Evolutionary conservation across 2,888 invertebrate species (phyloP).

Genomic region (Lampropteryx suffumata): DNA sequence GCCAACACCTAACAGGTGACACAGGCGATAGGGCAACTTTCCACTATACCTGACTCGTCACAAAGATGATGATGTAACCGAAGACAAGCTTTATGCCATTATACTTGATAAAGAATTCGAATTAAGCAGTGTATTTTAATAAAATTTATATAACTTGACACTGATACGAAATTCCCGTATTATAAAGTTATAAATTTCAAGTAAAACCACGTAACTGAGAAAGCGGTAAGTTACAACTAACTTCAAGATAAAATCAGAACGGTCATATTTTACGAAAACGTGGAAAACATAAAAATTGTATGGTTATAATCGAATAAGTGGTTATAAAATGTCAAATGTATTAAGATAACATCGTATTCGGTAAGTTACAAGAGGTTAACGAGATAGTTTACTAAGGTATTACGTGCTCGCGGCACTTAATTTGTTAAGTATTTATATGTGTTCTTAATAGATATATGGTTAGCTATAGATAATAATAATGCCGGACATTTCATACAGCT

Average conservation of each 20-base stretch:
- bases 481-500: too few species aligned
- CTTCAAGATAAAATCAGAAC: conserved; percentile 28
- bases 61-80: not conserved
- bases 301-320: conserved; percentile 18
- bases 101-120: too few species aligned
- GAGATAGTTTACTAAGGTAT: too few species aligned
- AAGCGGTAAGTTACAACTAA: conserved; percentile 36
- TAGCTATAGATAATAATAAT: too few species aligned
- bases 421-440: too few species aligned
- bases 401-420: too few species aligned
- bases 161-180: conserved; percentile 23
- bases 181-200: conserved; percentile 41
- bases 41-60: conserved; percentile 1
- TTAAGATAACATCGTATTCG: conserved; percentile 9
- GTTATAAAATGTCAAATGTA: conserved; percentile 19
- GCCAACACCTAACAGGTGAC: conserved; percentile 11
- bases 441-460: too few species aligned
- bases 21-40: conserved; percentile 16
- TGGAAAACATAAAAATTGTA: conserved; percentile 31
- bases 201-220: conserved; percentile 44
- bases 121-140: too few species aligned
- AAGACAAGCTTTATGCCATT: not conserved
- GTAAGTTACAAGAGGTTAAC: not conserved
- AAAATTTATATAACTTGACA: too few species aligned
- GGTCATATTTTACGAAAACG: conserved; percentile 25